Conservation (phyloP, 2,888 invertebrate genomes). For the Eupsilia transversa region DNA sequence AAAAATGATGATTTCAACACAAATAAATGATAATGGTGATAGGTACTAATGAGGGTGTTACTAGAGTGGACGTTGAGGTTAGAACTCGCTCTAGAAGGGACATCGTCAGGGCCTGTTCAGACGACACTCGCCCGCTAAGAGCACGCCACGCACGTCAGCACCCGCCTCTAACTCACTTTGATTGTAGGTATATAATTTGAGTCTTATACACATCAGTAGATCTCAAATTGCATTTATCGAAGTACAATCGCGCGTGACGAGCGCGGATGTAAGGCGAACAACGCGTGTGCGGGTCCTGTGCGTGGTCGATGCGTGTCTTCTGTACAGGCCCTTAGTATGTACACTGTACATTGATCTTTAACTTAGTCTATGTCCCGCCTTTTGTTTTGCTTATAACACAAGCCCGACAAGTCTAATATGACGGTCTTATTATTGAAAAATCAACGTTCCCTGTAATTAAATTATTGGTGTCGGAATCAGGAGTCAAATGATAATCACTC, state of each 20-base stretch:
- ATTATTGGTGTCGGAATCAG: not conserved
- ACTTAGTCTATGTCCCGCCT: not conserved
- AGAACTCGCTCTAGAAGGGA: conserved; percentile 43
- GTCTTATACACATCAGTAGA: no score
- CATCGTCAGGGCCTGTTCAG: no score
- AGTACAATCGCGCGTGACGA: no score
- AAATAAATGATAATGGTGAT: conserved; percentile 78
- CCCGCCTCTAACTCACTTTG: no score
- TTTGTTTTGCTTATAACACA: not conserved
- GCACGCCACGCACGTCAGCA: no score
- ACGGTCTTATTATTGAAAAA: not conserved
- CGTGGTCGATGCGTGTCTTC: no score
- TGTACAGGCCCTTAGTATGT: no score
- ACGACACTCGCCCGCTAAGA: no score
- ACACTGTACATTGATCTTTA: not conserved
- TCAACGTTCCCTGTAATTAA: not conserved
- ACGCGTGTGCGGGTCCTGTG: no score
- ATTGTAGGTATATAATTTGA: no score
- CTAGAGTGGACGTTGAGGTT: conserved; percentile 55
- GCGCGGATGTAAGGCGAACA: no score
- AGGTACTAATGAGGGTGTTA: conserved; percentile 75
- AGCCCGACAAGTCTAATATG: not conserved
- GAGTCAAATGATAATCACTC: not conserved
- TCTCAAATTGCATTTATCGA: no score
- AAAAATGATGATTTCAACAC: conserved; percentile 70